Evolutionary conservation across 2,113 vertebrate species (phyloP), one percentile per base, ranked within the genome.

Genomic region (cattle (Bos taurus)): DNA sequence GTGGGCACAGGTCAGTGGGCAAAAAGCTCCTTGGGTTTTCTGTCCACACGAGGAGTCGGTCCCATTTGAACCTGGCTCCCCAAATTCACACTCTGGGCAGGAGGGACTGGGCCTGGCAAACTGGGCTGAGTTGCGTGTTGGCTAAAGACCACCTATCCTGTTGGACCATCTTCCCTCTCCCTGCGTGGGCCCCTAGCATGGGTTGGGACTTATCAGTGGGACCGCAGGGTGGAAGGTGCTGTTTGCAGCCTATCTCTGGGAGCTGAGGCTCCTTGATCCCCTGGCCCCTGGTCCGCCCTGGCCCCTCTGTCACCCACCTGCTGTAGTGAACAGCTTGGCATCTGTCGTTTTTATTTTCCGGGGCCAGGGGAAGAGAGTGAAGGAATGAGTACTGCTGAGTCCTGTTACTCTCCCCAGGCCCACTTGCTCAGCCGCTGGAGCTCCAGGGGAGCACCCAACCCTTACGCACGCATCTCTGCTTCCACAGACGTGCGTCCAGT

Each of bases 271-370:
- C 48, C 85, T 57, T 9, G 28, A 33, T 16, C 19, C 40, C 13
- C 1, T 59, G 71, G 85, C 23, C 52, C 80, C 74, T 46, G 62
- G 23, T 33, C 36, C 15, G 1, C 52, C 36, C 62, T 78, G 28
- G 12, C 52, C 56, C 40, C 40, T 88, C n/a, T 28, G 83, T n/a
- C n/a, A 85, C 60, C 71, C 46, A 33, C 36, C 26, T 56, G 28
- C 30, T 36, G 7, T 21, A 64, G 90, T 1, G 4, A 30, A 90
- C 40, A 74, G 50, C 54, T 82, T 92, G 74, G 64, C 88, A 14
- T 56, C 36, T 80, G 26, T 40, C 48, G 17, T 50, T 82, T 94
- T 89, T 93, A 52, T 52, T 28, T 82, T n/a, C 64, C 64, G 92
- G 84, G 26, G 26, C 57, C 25, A 21, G 30, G 48, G 43, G 17